These are phyloP conservation scores for Leucozona laternaria DNA, from an alignment of 2,888 invertebrate species.

Conservation along the genomic window DNA sequence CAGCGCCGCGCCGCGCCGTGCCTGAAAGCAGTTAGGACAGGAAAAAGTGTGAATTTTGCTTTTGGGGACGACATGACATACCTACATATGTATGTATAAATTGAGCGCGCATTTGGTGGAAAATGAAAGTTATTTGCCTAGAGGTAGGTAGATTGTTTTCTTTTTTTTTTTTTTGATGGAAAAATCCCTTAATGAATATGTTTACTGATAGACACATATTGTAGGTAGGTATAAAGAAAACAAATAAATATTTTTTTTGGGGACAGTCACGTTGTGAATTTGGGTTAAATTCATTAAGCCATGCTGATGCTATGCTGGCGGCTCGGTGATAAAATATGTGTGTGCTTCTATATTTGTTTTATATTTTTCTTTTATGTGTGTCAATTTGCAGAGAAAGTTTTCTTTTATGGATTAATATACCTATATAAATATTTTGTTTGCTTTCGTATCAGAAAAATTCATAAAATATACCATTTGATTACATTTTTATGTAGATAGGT, in stretches of 20 bases:
- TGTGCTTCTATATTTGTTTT: neutral
- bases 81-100: constrained; percentile 8
- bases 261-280: neutral
- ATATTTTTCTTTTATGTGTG: neutral
- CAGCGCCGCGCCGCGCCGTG: neutral
- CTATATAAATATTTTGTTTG: neutral
- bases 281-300: constrained; percentile 8
- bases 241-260: constrained; percentile 9
- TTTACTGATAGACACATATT: neutral
- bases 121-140: constrained; percentile 14
- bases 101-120: constrained; percentile 5
- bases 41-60: constrained; percentile 17
- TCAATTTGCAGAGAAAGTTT: neutral
- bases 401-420: neutral
- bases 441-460: neutral
- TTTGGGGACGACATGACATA: no score
- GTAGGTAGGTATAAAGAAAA: neutral
- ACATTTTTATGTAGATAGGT: no score
- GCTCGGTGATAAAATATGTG: neutral
- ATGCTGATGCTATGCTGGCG: neutral
- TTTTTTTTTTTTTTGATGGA: constrained; percentile 5
- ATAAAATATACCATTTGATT: neutral
- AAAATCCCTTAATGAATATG: constrained; percentile 12
- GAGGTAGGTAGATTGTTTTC: constrained; percentile 3
- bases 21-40: no score